Evolutionary conservation across 2,113 vertebrate genomes (phyloP).

Genomic region (Vombatus ursinus): DNA sequence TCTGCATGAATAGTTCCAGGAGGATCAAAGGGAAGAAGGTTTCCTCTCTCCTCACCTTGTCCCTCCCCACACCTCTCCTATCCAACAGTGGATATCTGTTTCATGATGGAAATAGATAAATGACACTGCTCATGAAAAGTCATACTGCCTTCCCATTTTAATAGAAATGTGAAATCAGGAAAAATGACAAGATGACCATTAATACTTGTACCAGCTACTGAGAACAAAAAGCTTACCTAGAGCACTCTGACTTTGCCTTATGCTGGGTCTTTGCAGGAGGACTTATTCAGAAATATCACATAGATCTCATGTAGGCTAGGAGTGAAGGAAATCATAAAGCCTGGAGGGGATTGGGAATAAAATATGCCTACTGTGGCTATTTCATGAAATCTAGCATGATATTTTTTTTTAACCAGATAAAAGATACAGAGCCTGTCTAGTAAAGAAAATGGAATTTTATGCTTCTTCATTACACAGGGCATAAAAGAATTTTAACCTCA

Average conservation of each 20-base stretch:
- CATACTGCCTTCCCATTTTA: conserved; percentile 49
- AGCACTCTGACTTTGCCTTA: neutral
- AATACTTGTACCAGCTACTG: conserved; percentile 47
- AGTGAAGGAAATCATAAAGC: neutral
- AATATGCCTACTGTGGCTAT: neutral
- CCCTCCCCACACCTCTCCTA: neutral
- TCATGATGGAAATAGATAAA: neutral
- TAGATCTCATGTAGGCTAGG: neutral
- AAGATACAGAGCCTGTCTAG: neutral
- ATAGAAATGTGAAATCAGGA: conserved; percentile 56
- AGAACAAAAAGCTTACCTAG: conserved; percentile 46
- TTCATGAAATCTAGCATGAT: neutral
- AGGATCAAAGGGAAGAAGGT: conserved; percentile 48
- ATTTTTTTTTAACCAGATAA: conserved; percentile 44
- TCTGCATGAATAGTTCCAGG: conserved; percentile 47
- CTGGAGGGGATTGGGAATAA: neutral
- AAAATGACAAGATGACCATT: conserved; percentile 59
- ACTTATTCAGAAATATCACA: neutral
- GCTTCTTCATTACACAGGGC: conserved; percentile 7
- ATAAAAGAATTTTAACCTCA: conserved; percentile 27
- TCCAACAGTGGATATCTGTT: neutral
- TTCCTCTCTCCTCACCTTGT: conserved; percentile 36
- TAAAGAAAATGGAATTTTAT: conserved; percentile 27
- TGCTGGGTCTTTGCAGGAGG: conserved; percentile 8
- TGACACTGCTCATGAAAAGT: conserved; percentile 33